Evolutionary conservation across 2,113 vertebrate genomes (phyloP).

Genomic region (Gavialis gangeticus): DNA sequence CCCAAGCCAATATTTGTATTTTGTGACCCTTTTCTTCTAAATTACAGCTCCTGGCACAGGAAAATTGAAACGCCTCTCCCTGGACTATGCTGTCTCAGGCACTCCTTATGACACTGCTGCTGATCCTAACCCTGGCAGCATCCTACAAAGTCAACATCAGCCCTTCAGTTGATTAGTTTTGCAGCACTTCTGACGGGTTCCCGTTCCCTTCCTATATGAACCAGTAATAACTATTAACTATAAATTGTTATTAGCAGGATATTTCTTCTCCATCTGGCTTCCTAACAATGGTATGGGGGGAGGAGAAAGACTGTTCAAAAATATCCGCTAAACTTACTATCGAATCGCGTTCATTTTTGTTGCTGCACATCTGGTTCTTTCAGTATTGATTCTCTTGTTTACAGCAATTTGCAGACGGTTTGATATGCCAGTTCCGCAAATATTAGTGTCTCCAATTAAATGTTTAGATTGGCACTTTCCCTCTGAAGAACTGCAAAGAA

Average conservation of each 20-base stretch:
- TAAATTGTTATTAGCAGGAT: background rate
- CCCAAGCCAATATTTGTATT: conserved; percentile 18
- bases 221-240: background rate
- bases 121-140: background rate
- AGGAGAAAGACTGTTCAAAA: background rate
- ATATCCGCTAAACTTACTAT: background rate
- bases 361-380: background rate
- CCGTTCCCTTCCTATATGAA: too few species aligned
- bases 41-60: conserved; percentile 13
- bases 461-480: background rate
- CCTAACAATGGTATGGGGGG: background rate
- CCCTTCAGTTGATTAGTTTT: background rate
- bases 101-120: background rate
- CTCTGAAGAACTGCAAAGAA: background rate
- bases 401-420: background rate
- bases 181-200: background rate
- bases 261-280: background rate
- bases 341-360: background rate
- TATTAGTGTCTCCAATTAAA: background rate
- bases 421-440: background rate
- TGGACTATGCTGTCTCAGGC: background rate
- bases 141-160: background rate
- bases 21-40: conserved; percentile 32
- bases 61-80: conserved; percentile 29
- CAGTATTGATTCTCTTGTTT: too few species aligned